Conservation (phyloP, 1,140 invertebrate genomes). For the Aethina tumida region DNA sequence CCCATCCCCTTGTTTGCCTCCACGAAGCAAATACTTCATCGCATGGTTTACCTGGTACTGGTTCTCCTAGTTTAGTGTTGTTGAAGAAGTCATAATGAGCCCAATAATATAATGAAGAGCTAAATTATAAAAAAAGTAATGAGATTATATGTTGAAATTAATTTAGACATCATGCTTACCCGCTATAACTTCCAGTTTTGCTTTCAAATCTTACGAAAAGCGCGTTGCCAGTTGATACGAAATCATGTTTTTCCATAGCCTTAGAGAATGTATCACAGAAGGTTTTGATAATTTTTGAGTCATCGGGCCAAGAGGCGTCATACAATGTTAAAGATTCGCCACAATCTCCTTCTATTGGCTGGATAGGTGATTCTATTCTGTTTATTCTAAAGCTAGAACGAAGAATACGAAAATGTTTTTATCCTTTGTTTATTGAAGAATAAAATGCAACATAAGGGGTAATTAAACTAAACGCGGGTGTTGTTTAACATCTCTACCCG, state of each 20-base stretch:
- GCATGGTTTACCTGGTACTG: constrained; percentile 66
- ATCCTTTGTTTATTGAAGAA: no score
- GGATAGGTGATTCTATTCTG: constrained; percentile 76
- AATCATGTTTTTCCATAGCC: constrained; percentile 85
- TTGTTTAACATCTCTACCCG: no score
- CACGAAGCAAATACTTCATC: constrained; percentile 78
- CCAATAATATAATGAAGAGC: constrained; percentile 80
- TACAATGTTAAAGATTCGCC: constrained; percentile 81
- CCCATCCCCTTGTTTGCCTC: constrained; percentile 55
- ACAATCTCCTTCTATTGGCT: constrained; percentile 76
- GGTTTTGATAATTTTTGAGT: constrained; percentile 79
- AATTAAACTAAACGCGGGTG: no score
- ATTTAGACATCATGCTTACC: constrained; percentile 39
- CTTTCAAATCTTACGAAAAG: constrained; percentile 82
- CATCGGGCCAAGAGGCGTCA: constrained; percentile 74
- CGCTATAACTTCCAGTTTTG: constrained; percentile 82
- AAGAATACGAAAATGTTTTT: no score
- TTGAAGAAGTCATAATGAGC: constrained; percentile 90
- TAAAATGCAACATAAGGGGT: no score
- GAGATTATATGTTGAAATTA: background rate
- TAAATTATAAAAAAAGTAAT: constrained; percentile 18
- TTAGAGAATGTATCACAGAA: constrained; percentile 88
- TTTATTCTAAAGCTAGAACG: constrained; percentile 72
- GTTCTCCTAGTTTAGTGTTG: constrained; percentile 72
- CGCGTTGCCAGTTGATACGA: constrained; percentile 74